Evolutionary conservation across 2,113 vertebrate genomes (phyloP).

Genomic region (Galbula dea): DNA sequence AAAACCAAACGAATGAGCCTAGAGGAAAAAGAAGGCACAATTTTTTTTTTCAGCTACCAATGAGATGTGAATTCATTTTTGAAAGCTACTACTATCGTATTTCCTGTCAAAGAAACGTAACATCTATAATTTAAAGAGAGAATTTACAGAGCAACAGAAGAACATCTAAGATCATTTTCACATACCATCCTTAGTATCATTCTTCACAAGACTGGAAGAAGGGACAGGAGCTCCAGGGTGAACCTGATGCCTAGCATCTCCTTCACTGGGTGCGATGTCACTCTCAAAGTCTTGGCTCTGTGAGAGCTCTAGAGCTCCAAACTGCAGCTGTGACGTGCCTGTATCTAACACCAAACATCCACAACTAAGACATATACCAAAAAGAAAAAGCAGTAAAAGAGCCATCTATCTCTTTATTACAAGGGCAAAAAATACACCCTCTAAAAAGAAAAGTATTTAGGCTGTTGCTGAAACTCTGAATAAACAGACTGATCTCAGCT

Average conservation of each 20-base stretch:
- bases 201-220: background rate
- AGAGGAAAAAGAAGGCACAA: background rate
- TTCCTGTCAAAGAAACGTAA: background rate
- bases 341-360: slow-evolving; percentile 58
- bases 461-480: background rate
- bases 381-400: background rate
- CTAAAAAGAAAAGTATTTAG: background rate
- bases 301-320: slow-evolving; percentile 86
- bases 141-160: background rate
- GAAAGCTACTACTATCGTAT: background rate
- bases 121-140: background rate
- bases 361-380: background rate
- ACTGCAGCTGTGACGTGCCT: slow-evolving; percentile 78
- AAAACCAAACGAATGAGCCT: background rate
- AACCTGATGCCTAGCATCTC: background rate
- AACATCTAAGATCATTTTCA: background rate
- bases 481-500: background rate
- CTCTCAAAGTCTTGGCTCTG: slow-evolving; percentile 86
- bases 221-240: background rate
- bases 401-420: background rate
- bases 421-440: background rate
- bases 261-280: slow-evolving; percentile 4
- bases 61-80: background rate
- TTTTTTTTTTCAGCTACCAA: background rate
- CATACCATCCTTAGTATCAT: slow-evolving; percentile 18